Conservation (phyloP, 2,113 vertebrate species). For the Gnathonemus longibarbis region DNA sequence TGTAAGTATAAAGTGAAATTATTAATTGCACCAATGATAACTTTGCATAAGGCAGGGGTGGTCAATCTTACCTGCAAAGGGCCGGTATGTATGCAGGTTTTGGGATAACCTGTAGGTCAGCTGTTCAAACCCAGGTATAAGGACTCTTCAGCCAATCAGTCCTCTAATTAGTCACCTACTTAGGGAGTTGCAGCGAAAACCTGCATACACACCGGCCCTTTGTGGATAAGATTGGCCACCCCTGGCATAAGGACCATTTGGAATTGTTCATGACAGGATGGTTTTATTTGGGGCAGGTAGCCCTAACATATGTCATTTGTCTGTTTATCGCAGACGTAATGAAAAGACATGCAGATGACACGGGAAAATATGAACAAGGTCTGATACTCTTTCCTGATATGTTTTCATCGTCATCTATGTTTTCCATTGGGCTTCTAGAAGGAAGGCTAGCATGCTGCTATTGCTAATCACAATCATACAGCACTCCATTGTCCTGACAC, state of each 20-base stretch:
- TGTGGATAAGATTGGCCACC: too few relatives aligned
- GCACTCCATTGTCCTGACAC: neutral
- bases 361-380: neutral
- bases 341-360: neutral
- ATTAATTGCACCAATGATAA: neutral
- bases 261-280: neutral
- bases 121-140: too few relatives aligned
- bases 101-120: too few relatives aligned
- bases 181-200: too few relatives aligned
- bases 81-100: too few relatives aligned
- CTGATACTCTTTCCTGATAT: neutral
- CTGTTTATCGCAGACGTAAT: neutral
- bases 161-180: too few relatives aligned
- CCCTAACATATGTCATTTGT: neutral
- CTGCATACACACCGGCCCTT: too few relatives aligned
- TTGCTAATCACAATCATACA: neutral
- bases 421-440: neutral
- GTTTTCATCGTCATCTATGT: neutral
- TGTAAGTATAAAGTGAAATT: neutral
- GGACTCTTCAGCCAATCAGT: too few relatives aligned
- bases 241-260: neutral
- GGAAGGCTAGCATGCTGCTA: neutral
- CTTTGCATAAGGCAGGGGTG: neutral
- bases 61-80: too few relatives aligned
- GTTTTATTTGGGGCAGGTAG: neutral